A percentile compares a stretch with the other conserved stretches of the same genome.
Evolutionary conservation across 2,113 vertebrate species (phyloP).

Genomic region (Muntiacus muntjak): DNA sequence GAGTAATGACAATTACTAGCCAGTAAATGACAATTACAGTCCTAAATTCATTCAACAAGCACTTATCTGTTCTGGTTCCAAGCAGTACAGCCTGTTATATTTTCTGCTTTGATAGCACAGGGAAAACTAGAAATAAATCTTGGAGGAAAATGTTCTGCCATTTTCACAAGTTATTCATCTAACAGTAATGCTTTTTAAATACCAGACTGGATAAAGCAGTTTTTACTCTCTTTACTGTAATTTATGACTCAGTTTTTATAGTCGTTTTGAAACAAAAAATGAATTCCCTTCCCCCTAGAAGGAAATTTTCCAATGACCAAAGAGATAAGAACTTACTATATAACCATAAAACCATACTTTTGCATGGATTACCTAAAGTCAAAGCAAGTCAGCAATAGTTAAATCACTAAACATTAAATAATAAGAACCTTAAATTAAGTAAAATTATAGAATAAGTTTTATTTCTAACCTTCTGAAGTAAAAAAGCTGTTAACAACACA

Average conservation of each 20-base stretch:
- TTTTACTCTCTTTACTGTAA: not conserved
- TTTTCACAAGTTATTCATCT: not conserved
- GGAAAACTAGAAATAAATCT: not conserved
- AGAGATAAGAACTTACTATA: not conserved
- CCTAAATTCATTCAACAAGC: not conserved
- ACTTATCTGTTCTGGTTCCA: not conserved
- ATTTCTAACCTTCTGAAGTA: conserved; percentile 42
- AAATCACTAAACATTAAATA: not conserved
- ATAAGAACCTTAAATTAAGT: not conserved
- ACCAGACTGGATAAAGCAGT: not conserved
- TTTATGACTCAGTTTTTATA: not conserved
- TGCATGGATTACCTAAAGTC: not conserved
- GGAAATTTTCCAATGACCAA: not conserved
- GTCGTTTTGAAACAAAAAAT: not conserved
- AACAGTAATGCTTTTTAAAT: not conserved
- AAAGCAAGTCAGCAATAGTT: not conserved
- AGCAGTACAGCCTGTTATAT: not conserved
- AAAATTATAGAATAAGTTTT: conserved; percentile 23
- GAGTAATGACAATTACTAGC: not conserved
- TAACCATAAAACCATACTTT: not conserved
- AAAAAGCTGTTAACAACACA: not conserved
- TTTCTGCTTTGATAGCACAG: not conserved
- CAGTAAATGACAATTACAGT: not conserved
- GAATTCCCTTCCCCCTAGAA: not conserved
- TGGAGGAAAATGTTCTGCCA: not conserved